phyloP scores from a whole-genome alignment of 2,113 vertebrate genomes.

The Planiliza haematocheilus region DNA sequence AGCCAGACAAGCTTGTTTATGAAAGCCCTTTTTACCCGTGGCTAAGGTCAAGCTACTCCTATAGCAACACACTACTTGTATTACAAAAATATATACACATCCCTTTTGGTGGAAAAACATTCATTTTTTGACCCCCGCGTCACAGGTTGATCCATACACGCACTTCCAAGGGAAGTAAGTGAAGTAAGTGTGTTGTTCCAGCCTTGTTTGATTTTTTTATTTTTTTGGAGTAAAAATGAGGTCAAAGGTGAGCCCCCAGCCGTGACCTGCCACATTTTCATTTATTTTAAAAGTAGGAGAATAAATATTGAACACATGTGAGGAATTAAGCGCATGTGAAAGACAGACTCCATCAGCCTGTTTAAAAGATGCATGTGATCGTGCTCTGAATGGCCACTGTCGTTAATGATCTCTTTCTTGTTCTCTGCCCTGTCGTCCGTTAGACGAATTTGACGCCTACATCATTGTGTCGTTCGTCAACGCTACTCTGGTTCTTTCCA shows the following conservation, averaged over 20 bases:
- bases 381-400: too few species aligned
- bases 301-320: neutral
- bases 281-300: neutral
- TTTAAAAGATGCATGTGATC: too few species aligned
- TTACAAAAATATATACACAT: too few species aligned
- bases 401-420: neutral
- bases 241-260: neutral
- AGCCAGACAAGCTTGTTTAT: too few species aligned
- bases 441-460: constrained; percentile 98
- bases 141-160: too few species aligned
- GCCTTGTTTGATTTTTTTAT: neutral
- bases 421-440: neutral
- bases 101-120: too few species aligned
- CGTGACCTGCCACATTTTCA: neutral
- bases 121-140: too few species aligned
- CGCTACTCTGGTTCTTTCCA: constrained; percentile 95
- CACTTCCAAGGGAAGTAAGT: neutral
- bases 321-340: neutral
- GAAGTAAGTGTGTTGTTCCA: neutral
- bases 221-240: too few species aligned
- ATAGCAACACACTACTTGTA: too few species aligned
- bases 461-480: constrained; percentile 99
- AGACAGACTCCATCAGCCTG: neutral
- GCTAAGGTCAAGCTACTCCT: too few species aligned
- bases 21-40: too few species aligned